Percentiles rank a stretch among this genome's conserved stretches.
Conservation (phyloP, 2,113 vertebrate species). For the Calyptommatus sinebrachiatus region DNA sequence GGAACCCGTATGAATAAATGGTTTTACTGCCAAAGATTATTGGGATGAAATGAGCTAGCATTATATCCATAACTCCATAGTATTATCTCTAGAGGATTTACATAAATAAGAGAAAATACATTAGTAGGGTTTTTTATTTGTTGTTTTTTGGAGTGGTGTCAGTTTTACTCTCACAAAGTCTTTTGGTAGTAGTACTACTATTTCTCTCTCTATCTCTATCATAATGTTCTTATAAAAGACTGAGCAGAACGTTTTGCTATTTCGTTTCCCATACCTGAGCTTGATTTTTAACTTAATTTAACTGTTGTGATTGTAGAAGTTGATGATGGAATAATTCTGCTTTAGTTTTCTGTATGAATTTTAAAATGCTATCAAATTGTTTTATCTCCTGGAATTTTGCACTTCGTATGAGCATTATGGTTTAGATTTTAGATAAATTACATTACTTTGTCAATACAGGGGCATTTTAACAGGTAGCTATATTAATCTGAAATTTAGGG, state of each 20-base stretch:
- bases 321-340: neutral
- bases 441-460: neutral
- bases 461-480: neutral
- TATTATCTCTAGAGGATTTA: too few relatives aligned
- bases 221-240: neutral
- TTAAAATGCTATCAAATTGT: neutral
- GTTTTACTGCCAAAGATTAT: too few relatives aligned
- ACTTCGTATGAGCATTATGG: neutral
- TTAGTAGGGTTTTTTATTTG: neutral
- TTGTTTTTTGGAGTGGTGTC: neutral
- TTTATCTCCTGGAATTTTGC: neutral
- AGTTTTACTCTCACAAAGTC: neutral
- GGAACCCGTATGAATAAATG: too few relatives aligned
- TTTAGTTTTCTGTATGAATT: neutral
- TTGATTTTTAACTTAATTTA: slow-evolving; percentile 21
- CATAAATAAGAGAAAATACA: too few relatives aligned
- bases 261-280: neutral
- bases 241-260: neutral
- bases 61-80: too few relatives aligned
- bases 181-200: neutral
- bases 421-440: neutral
- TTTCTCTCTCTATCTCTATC: neutral
- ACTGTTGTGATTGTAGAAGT: neutral
- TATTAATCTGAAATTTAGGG: neutral
- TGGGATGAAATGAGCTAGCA: too few relatives aligned